Base-by-base conservation (phyloP, 2,797 vertebrate species). In the Petrocephalus sullivani region DNA sequence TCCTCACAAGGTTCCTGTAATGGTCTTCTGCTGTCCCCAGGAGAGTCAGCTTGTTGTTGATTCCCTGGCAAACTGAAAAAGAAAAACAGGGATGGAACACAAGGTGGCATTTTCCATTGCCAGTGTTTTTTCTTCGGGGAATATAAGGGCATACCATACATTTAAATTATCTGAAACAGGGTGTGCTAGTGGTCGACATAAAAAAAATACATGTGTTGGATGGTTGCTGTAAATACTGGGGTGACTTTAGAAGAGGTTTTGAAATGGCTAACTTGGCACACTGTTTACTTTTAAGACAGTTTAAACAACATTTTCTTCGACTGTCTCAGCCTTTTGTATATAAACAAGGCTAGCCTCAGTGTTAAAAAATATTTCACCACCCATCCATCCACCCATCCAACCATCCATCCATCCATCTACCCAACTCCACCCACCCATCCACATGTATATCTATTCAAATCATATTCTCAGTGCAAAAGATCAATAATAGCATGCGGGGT, bases 11-110 rank as follows among this genome's bases (percentile, higher is more conserved):
- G 92, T 96, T 98, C 90, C 93, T 93, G 90, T 98, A 99, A 93
- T 99, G 98, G 89, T 98, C 96, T 0, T 98, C 97, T 86, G 91
- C 94, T 2, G 95, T 94, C 23, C 96, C 96, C 90, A 99, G 86
- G 0, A 97, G 96, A 0, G 96, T 96, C 85, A 99, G 93, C 89
- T 92, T 94, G 93, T 98, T 99, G 89, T 94, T 97, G 86, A 93
- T 94, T 71, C 98, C 98, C 93, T 98, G 97, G 92, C 98, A 99
- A 78, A 98, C 98, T 99, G 94, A 9, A 46, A 54, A 12, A 84
- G 23, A 9, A 16, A 1, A n/a, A 84, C 49, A 84, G n/a, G 3
- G 4, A 16, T 21, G 46, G 81, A 84, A 84, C n/a, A 14, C 49
- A n/a, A 64, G 61, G 19, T 7, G 6, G 61, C 19, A 64, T 64